phyloP scores from a whole-genome alignment of 30 jellyfish, hydroid and myxozoan species.

The Aurelia coerulea region DNA sequence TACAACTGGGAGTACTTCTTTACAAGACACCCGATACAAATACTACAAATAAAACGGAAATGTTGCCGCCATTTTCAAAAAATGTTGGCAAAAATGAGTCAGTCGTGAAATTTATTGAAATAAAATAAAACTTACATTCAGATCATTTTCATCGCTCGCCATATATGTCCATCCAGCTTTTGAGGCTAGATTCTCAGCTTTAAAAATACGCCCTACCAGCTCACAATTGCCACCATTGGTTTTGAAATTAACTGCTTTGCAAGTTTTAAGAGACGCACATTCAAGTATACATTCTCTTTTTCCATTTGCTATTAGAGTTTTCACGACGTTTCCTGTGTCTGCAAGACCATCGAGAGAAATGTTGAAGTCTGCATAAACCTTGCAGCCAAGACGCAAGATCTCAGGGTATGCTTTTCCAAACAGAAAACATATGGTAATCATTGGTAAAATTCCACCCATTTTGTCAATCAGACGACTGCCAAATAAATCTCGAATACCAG shows the following conservation, averaged over 20 bases:
- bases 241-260: conserved; percentile 26
- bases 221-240: conserved; percentile 11
- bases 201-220: conserved; percentile 19
- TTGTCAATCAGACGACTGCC: too few species aligned
- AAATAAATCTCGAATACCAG: too few species aligned
- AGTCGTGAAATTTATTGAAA: too few species aligned
- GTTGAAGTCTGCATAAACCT: conserved; percentile 14
- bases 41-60: too few species aligned
- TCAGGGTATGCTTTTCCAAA: neutral
- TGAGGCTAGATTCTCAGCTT: neutral
- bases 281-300: conserved; percentile 16
- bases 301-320: conserved; percentile 9
- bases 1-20: too few species aligned
- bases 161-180: conserved; percentile 26
- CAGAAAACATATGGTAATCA: too few species aligned
- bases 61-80: too few species aligned
- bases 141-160: conserved; percentile 1
- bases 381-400: conserved; percentile 7
- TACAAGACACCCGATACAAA: too few species aligned
- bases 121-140: neutral
- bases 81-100: too few species aligned
- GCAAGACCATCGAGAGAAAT: neutral
- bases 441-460: too few species aligned
- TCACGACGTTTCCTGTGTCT: conserved; percentile 1
- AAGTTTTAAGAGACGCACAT: conserved; percentile 4